Evolutionary conservation across 2,113 vertebrate genomes (phyloP).

Genomic region (Chrysochloris asiatica): DNA sequence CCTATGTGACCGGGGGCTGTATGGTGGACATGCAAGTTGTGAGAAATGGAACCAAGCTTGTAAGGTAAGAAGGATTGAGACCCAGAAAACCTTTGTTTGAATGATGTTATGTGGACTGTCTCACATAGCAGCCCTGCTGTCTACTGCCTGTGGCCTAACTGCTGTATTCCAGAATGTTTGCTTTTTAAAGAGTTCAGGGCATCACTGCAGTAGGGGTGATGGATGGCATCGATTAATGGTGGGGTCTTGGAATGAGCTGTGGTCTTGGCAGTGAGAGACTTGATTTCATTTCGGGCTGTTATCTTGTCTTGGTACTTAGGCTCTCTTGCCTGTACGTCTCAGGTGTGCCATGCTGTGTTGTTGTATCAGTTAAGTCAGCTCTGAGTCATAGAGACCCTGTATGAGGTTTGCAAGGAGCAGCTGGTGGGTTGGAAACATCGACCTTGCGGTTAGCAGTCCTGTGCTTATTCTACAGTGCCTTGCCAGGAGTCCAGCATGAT

Average conservation of each 20-base stretch:
- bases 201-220: background rate
- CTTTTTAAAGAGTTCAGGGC: background rate
- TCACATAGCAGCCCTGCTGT: background rate
- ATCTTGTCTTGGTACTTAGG: background rate
- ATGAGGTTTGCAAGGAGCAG: too few relatives aligned
- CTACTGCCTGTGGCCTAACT: background rate
- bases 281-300: background rate
- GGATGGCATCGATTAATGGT: background rate
- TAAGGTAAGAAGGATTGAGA: slow-evolving; percentile 88
- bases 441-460: too few relatives aligned
- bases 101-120: background rate
- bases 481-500: fast-evolving
- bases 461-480: too few relatives aligned
- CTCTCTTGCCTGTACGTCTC: background rate
- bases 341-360: too few relatives aligned
- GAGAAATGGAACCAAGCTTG: slow-evolving; percentile 93
- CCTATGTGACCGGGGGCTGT: slow-evolving; percentile 92
- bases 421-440: too few relatives aligned
- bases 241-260: background rate
- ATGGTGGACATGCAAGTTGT: slow-evolving; percentile 96
- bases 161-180: background rate
- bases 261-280: background rate
- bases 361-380: too few relatives aligned
- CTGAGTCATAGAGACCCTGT: too few relatives aligned
- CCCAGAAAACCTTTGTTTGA: background rate